phyloP scores from a whole-genome alignment of 2,888 invertebrate genomes.

The Limenitis camilla region DNA sequence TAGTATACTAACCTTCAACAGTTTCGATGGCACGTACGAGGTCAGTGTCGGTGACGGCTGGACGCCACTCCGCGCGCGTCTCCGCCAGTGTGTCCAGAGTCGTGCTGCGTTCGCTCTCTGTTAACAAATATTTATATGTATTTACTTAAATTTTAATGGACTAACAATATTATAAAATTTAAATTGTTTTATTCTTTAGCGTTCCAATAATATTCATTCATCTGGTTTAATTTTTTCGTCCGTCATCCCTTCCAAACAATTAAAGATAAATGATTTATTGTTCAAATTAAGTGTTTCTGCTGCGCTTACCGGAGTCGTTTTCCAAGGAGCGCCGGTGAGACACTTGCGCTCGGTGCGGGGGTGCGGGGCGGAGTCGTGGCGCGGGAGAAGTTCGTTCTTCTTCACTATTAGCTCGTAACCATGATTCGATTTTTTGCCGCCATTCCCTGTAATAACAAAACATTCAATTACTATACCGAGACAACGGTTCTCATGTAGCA shows the following conservation, averaged over 20 bases:
- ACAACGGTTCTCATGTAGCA: no score
- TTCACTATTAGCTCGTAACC: conserved; percentile 90
- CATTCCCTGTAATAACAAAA: conserved; percentile 77
- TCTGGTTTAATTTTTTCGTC: not conserved
- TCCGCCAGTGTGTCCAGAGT: conserved; percentile 83
- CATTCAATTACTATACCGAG: not conserved
- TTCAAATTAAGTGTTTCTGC: no score
- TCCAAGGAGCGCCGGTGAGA: conserved; percentile 82
- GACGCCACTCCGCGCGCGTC: conserved; percentile 84
- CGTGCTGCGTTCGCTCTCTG: conserved; percentile 86
- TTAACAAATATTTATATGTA: conserved; percentile 8
- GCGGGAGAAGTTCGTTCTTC: no score
- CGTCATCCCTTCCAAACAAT: not conserved
- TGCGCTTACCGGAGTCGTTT: conserved; percentile 86
- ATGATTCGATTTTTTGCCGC: conserved; percentile 93
- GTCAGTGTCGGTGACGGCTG: conserved; percentile 86
- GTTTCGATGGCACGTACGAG: conserved; percentile 89
- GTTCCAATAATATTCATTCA: not conserved
- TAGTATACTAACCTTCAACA: conserved; percentile 81
- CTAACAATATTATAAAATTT: no score
- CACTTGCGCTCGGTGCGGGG: conserved; percentile 70
- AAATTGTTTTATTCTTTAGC: no score
- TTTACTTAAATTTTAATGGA: no score
- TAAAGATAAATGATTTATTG: no score
- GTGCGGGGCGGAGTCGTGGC: conserved; percentile 76